Percentiles rank a stretch among this genome's conserved stretches.
phyloP scores from a whole-genome alignment of 2,888 invertebrate genomes.

The Callosobruchus maculatus region DNA sequence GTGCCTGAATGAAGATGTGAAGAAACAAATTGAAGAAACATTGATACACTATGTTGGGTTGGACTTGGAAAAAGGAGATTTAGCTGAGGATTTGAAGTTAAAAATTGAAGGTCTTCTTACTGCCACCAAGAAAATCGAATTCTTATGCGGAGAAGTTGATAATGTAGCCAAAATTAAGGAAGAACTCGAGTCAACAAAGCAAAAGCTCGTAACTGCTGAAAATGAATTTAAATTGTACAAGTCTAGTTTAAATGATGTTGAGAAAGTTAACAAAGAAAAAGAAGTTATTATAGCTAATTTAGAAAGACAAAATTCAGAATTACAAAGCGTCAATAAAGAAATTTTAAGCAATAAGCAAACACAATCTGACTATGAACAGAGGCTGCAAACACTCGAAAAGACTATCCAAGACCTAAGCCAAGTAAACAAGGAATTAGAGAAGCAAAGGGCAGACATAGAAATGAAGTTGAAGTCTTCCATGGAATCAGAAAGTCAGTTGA shows the following conservation, averaged over 20 bases:
- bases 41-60: neutral
- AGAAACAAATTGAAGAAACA: neutral
- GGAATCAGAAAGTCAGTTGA: constrained; percentile 5
- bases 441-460: constrained; percentile 14
- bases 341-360: no score
- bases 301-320: constrained; percentile 5
- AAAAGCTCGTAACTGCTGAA: neutral
- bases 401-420: constrained; percentile 4
- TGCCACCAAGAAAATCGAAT: neutral
- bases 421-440: constrained; percentile 7
- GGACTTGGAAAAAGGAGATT: neutral
- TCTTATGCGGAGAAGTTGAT: neutral
- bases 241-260: neutral
- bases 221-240: neutral
- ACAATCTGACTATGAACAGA: constrained; percentile 30
- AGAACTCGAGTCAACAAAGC: neutral
- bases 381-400: constrained; percentile 30
- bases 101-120: neutral
- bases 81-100: neutral
- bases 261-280: neutral
- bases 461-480: neutral
- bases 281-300: neutral
- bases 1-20: neutral
- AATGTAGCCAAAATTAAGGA: neutral
- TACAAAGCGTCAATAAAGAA: no score